phyloP scores from a whole-genome alignment of 2,797 vertebrate species.

The Coracias cyanogaster region DNA sequence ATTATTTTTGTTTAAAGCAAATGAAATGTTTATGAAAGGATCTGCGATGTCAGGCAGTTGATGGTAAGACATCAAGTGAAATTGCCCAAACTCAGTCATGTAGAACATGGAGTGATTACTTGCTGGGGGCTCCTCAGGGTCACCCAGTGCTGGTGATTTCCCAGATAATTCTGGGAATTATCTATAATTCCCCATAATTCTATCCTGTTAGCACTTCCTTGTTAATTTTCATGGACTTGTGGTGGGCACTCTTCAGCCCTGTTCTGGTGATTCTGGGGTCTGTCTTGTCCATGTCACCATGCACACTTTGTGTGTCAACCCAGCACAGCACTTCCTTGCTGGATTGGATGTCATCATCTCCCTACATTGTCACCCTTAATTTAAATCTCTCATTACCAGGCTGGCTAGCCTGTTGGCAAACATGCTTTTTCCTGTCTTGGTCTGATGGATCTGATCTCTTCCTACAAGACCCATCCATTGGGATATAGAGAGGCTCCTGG shows the following conservation, averaged over 20 bases:
- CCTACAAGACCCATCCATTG: not conserved
- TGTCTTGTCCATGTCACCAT: no score
- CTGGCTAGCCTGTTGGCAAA: not conserved
- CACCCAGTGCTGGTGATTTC: not conserved
- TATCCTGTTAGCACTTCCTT: not conserved
- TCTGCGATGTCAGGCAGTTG: not conserved
- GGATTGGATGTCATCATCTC: no score
- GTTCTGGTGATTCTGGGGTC: not conserved
- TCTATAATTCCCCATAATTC: fast-evolving
- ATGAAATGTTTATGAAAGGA: not conserved
- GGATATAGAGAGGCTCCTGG: not conserved
- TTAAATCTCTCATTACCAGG: not conserved
- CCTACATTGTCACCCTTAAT: not conserved
- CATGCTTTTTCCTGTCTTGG: not conserved
- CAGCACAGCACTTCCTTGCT: not conserved
- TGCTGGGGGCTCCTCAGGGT: not conserved
- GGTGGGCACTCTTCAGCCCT: not conserved
- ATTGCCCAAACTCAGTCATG: not conserved
- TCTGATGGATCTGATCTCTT: not conserved
- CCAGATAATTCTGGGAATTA: not conserved
- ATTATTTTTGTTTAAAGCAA: not conserved
- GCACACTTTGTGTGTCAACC: not conserved
- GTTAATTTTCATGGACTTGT: no score
- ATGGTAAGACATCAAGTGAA: not conserved
- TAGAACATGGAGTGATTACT: not conserved